These are phyloP conservation scores for Misgurnus mizolepis DNA, from an alignment of 2,113 vertebrate genomes.

Conservation along the genomic window DNA sequence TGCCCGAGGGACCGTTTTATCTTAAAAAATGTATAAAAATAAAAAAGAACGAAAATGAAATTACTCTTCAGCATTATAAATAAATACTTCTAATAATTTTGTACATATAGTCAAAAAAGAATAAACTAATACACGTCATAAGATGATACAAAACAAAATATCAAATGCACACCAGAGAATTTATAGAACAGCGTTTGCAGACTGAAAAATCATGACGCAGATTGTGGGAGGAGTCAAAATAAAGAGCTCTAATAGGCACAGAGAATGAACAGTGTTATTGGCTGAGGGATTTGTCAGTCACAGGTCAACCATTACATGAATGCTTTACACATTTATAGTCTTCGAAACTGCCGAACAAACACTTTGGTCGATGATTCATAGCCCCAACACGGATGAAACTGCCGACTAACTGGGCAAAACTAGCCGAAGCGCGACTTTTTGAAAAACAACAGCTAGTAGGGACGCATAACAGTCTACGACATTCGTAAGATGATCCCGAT, in stretches of 20 bases:
- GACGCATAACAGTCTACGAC: slow-evolving; percentile 54
- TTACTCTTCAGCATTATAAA: slow-evolving; percentile 73
- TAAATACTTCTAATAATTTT: slow-evolving; percentile 74
- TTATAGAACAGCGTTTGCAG: slow-evolving; percentile 41
- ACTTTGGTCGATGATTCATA: slow-evolving; percentile 49
- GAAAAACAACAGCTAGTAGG: slow-evolving; percentile 1
- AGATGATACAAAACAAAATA: slow-evolving; percentile 62
- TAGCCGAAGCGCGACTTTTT: background rate
- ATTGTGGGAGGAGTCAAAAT: slow-evolving; percentile 37
- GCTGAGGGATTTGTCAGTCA: slow-evolving; percentile 36
- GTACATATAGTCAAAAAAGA: slow-evolving; percentile 58
- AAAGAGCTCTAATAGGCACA: slow-evolving; percentile 35
- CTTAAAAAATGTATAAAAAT: slow-evolving; percentile 62
- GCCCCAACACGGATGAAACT: slow-evolving; percentile 37
- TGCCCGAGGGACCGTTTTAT: background rate
- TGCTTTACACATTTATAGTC: background rate
- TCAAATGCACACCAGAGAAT: slow-evolving; percentile 40
- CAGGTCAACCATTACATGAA: slow-evolving; percentile 38
- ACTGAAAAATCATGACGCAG: slow-evolving; percentile 13
- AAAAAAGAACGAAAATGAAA: slow-evolving; percentile 57
- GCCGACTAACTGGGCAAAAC: background rate
- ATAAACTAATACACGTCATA: slow-evolving; percentile 56
- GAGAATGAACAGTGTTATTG: slow-evolving; percentile 43
- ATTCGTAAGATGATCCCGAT: slow-evolving; percentile 46
- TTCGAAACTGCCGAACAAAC: slow-evolving; percentile 11